phyloP scores from a whole-genome alignment of 2,113 vertebrate species.

The Dermatemys mawii region DNA sequence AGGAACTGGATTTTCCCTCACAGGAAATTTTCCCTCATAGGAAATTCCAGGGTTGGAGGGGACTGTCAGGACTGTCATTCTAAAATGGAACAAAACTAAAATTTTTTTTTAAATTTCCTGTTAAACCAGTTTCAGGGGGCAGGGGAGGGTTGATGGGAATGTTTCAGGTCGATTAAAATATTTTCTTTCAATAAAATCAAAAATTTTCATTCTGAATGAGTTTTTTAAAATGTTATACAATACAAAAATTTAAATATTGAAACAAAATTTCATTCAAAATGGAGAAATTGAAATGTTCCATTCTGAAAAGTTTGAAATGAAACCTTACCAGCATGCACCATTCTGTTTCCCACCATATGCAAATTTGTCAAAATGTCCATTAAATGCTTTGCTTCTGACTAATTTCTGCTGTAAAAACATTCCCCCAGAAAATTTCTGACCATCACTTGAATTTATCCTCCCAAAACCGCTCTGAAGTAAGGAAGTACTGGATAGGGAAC shows the following conservation, averaged over 20 bases:
- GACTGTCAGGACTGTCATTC: too few relatives aligned
- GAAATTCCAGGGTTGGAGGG: too few relatives aligned
- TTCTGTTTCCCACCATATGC: background rate
- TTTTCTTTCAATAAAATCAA: too few relatives aligned
- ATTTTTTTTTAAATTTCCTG: too few relatives aligned
- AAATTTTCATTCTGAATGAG: too few relatives aligned
- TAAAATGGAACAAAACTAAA: too few relatives aligned
- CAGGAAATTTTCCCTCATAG: too few relatives aligned
- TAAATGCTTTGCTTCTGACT: background rate
- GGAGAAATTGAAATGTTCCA: background rate
- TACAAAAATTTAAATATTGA: background rate
- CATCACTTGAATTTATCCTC: background rate
- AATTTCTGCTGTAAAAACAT: background rate
- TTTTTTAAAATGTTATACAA: too few relatives aligned
- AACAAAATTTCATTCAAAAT: rapidly evolving
- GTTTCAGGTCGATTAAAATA: too few relatives aligned
- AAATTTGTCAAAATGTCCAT: background rate
- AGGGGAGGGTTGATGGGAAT: too few relatives aligned
- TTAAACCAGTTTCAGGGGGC: too few relatives aligned
- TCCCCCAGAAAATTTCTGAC: background rate
- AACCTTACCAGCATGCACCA: background rate
- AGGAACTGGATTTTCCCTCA: too few relatives aligned
- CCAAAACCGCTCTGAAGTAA: background rate
- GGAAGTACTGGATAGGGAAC: background rate
- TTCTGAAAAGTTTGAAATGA: background rate